Base-by-base conservation (phyloP, 1,140 invertebrate genomes). In the Stegodyphus mimosarum region DNA sequence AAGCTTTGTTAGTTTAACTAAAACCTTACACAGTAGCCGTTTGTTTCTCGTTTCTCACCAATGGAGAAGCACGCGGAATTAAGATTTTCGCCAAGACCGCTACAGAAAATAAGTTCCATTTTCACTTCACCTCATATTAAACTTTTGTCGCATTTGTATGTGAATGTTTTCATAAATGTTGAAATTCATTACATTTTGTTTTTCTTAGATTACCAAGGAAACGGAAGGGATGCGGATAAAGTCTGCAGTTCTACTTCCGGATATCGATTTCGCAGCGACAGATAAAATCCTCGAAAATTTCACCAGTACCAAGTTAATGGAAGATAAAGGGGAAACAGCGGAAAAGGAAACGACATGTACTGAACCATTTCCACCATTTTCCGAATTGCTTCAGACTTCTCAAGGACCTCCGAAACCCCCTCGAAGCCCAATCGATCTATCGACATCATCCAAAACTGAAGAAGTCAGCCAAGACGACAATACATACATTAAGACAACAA, bases 381-480 rank as follows among this genome's bases (percentile, higher is more conserved):
- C 60, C 0, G 80, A 83, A 15, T 9, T 83, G 5, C 17, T 81
- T 15, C 17, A 33, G 63, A 50, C 75, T 13, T 63, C 75, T 17
- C 78, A 81, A 51, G 70, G 78, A n/a, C 63, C 77, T n/a, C 51
- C 77, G 51, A 67, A 67, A 17, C 66, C 66, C n/a, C 66, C 66
- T 18, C 60, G 78, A 50, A 49, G 52, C 17, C 77, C 77, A 5
- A 48, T 79, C 66, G 77, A 79, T 13, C 49, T 53, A 6, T 60
- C 33, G 53, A 72, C 69, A 2, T 81, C 78, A 11, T 70, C 78
- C 18, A 72, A 72, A 50, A 81, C 67, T 6, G 78, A 71, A 72
- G 67, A 81, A 64, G 52, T 81, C 33, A 72, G n/a, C 48, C 49
- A 72, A 11, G 78, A 81, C 15, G 78, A 81, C 69, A 81, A 81